Percentiles rank a stretch among this genome's conserved stretches.
Conservation (phyloP, 2,888 invertebrate genomes). For the Pachydiplax longipennis region DNA sequence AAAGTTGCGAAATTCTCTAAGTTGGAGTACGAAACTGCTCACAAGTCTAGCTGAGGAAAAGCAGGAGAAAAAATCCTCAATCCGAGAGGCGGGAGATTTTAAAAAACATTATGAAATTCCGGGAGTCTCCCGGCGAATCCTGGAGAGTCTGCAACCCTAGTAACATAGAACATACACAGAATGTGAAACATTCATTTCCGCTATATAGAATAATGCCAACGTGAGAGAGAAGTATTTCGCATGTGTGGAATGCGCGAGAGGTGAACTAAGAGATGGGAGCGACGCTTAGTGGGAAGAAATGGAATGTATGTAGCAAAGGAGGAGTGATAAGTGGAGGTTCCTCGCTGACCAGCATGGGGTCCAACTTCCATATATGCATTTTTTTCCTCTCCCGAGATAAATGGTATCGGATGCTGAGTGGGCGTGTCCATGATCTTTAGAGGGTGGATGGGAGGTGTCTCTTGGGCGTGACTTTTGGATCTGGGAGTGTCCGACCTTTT, state of each 20-base stretch:
- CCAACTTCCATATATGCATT: neutral
- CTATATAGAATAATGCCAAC: neutral
- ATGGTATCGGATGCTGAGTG: conserved; percentile 10
- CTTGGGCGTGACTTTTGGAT: neutral
- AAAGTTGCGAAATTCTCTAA: too few relatives aligned
- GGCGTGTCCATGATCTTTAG: neutral
- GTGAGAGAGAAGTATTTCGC: neutral
- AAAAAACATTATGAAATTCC: too few relatives aligned
- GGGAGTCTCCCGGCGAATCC: too few relatives aligned
- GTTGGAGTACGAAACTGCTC: too few relatives aligned
- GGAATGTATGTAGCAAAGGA: neutral
- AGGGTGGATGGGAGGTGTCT: neutral
- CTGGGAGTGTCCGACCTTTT: conserved; percentile 1
- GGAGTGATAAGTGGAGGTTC: conserved; percentile 1
- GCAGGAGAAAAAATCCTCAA: too few relatives aligned
- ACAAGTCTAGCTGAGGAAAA: too few relatives aligned
- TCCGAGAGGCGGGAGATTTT: too few relatives aligned
- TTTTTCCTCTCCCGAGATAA: neutral
- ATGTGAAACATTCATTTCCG: too few relatives aligned
- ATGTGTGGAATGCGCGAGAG: neutral
- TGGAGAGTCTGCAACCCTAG: too few relatives aligned
- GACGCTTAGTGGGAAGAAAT: neutral
- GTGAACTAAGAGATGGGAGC: neutral
- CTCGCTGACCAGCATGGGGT: neutral
- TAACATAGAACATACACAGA: too few relatives aligned